These are phyloP conservation scores for Melanostoma scalare DNA, from an alignment of 2,888 invertebrate genomes.

Conservation along the genomic window DNA sequence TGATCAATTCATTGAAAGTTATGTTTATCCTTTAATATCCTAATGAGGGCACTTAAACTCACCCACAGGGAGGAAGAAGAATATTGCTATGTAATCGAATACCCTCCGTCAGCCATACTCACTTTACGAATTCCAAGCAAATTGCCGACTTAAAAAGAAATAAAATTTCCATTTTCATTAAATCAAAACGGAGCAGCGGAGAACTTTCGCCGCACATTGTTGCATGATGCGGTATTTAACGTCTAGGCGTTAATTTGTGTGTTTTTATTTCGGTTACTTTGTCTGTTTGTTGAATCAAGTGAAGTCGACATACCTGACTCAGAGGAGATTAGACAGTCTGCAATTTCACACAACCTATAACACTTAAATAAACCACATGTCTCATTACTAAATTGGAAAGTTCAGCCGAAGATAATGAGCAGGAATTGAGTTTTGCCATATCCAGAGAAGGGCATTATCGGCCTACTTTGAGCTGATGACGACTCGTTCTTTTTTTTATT, in stretches of 20 bases:
- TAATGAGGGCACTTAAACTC: slow-evolving; percentile 72
- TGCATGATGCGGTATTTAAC: slow-evolving; percentile 43
- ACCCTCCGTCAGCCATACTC: slow-evolving; percentile 15
- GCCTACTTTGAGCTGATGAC: no score
- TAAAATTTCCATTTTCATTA: slow-evolving; percentile 62
- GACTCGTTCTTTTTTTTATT: no score
- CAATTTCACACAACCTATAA: neutral
- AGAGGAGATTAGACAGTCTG: slow-evolving; percentile 12
- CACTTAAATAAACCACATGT: neutral
- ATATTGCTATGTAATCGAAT: neutral
- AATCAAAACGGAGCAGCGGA: slow-evolving; percentile 51
- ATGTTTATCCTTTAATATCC: slow-evolving; percentile 74
- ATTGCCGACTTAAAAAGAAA: slow-evolving; percentile 57
- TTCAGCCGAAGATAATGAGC: slow-evolving; percentile 51
- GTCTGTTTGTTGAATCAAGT: slow-evolving; percentile 38
- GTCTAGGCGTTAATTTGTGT: neutral
- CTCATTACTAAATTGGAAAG: neutral
- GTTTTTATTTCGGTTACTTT: slow-evolving; percentile 4
- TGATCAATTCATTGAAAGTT: slow-evolving; percentile 73
- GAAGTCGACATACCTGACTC: slow-evolving; percentile 55
- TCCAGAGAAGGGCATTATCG: no score
- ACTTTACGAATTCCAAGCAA: slow-evolving; percentile 33
- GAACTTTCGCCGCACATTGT: slow-evolving; percentile 41
- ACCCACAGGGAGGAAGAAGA: slow-evolving; percentile 1
- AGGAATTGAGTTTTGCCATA: neutral